These are phyloP conservation scores for Micropoecilia bifurca DNA, from an alignment of 2,797 vertebrate genomes.

Conservation along the genomic window DNA sequence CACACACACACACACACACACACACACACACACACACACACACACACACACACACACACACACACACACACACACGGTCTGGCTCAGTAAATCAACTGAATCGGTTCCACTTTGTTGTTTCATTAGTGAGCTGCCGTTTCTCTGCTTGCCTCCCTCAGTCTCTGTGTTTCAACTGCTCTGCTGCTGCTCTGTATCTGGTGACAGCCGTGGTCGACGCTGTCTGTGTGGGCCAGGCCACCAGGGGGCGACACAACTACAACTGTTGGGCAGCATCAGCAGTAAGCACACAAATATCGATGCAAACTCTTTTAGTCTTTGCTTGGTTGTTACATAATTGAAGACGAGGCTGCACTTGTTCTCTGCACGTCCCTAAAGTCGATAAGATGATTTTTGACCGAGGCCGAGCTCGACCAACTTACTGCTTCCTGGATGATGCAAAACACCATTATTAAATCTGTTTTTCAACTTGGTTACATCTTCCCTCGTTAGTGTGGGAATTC, in stretches of 20 bases:
- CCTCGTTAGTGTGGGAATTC: not conserved
- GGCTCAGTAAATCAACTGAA: not conserved
- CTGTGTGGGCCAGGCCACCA: slow-evolving; percentile 79
- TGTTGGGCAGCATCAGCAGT: slow-evolving; percentile 93
- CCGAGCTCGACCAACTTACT: not conserved
- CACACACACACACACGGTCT: slow-evolving; percentile 1
- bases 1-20: not conserved
- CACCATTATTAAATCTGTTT: not conserved
- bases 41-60: not conserved
- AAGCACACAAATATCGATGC: slow-evolving; percentile 57
- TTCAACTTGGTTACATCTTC: too few species aligned
- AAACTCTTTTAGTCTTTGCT: not conserved
- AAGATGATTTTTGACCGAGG: not conserved
- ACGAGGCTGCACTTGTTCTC: too few species aligned
- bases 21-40: too few species aligned
- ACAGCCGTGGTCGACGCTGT: slow-evolving; percentile 84
- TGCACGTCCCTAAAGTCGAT: not conserved
- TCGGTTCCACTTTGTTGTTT: not conserved
- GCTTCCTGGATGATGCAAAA: not conserved
- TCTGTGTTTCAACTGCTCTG: slow-evolving; percentile 86
- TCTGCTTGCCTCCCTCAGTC: slow-evolving; percentile 73
- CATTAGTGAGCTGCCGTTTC: not conserved
- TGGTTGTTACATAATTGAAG: not conserved
- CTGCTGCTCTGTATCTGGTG: slow-evolving; percentile 87
- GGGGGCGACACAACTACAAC: slow-evolving; percentile 88